Conservation (phyloP, 2,888 invertebrate species). For the Ptilodon capucinus region DNA sequence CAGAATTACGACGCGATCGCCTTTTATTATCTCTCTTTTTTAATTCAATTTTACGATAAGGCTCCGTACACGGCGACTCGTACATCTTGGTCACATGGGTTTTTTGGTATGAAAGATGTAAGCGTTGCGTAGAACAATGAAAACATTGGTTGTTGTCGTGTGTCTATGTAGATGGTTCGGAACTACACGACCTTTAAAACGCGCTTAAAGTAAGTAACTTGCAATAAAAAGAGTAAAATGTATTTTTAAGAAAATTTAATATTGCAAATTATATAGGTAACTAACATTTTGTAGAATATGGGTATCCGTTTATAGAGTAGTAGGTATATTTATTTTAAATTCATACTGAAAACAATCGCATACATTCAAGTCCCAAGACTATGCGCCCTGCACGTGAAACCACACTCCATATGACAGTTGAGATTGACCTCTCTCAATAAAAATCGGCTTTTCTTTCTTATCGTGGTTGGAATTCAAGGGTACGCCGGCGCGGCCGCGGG, state of each 20-base stretch:
- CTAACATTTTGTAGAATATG: no score
- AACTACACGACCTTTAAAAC: not conserved
- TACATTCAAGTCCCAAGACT: slow-evolving; percentile 14
- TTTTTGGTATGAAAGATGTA: not conserved
- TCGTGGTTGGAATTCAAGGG: slow-evolving; percentile 43
- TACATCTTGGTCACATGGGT: slow-evolving; percentile 36
- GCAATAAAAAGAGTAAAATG: no score
- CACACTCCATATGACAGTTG: slow-evolving; percentile 28
- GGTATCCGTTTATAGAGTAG: no score
- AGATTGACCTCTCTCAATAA: slow-evolving; percentile 45
- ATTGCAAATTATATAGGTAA: no score
- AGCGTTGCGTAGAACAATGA: not conserved
- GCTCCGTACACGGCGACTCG: slow-evolving; percentile 48
- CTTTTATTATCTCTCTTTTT: slow-evolving; percentile 79
- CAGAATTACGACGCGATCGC: slow-evolving; percentile 78
- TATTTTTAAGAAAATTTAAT: no score
- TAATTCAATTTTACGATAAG: slow-evolving; percentile 80
- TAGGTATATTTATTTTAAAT: no score
- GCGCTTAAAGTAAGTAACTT: no score
- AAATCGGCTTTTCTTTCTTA: slow-evolving; percentile 46
- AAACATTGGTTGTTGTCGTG: not conserved
- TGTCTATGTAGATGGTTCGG: not conserved
- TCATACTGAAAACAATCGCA: not conserved
- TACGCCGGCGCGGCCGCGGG: slow-evolving; percentile 33
- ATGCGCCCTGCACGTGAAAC: slow-evolving; percentile 9